phyloP scores from a whole-genome alignment of 2,113 vertebrate genomes.

The Rhegmatorhina hoffmannsi region DNA sequence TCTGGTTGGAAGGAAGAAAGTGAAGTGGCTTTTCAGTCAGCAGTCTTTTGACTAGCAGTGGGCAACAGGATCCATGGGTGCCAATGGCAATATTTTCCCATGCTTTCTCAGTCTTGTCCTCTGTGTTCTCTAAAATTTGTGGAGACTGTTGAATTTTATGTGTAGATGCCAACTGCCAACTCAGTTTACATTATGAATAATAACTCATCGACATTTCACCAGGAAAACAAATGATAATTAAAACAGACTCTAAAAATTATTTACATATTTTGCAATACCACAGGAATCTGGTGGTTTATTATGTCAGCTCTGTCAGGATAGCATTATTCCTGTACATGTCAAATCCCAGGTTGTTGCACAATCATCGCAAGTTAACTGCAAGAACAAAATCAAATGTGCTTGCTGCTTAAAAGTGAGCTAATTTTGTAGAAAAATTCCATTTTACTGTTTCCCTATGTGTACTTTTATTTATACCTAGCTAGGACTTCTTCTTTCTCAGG shows the following conservation, averaged over 20 bases:
- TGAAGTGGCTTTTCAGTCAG: neutral
- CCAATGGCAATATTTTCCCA: neutral
- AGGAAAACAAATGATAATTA: neutral
- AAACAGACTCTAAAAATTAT: slow-evolving; percentile 11
- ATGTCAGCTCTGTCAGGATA: neutral
- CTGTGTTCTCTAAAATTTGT: neutral
- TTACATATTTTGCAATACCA: slow-evolving; percentile 30
- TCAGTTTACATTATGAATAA: neutral
- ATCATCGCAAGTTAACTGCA: neutral
- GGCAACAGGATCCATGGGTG: neutral
- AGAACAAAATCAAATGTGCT: neutral
- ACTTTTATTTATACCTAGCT: neutral
- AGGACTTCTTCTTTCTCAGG: neutral
- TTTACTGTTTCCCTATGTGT: neutral
- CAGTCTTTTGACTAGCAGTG: neutral
- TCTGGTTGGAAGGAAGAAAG: neutral
- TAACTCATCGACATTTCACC: neutral
- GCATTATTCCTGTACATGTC: neutral
- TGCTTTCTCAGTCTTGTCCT: neutral
- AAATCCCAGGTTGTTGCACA: neutral
- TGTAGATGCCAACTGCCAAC: neutral
- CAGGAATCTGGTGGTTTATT: slow-evolving; percentile 34
- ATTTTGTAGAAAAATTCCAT: neutral
- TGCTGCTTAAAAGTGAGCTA: neutral
- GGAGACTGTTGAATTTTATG: slow-evolving; percentile 10